Conservation (phyloP, 1,140 invertebrate species). For the Drosophila ohnishii region DNA sequence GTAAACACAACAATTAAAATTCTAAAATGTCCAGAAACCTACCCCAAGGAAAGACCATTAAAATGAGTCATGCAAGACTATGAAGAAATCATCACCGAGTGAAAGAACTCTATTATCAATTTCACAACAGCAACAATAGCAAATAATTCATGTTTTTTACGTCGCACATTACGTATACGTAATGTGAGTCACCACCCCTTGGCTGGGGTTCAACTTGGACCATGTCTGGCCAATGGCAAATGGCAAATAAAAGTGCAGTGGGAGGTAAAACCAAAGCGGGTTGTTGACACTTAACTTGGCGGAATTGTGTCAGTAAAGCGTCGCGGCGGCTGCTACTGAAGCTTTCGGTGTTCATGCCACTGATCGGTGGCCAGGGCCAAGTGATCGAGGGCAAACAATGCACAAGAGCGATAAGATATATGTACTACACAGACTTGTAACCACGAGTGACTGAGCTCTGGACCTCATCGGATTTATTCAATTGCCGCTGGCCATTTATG, state of each 20-base stretch:
- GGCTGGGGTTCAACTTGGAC: conserved; percentile 25
- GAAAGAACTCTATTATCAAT: conserved; percentile 27
- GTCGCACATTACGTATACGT: conserved; percentile 31
- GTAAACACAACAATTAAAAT: not conserved
- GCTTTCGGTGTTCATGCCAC: conserved; percentile 29
- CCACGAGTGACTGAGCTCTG: conserved; percentile 14
- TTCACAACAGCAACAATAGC: conserved; percentile 48
- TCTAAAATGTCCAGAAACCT: conserved; percentile 1
- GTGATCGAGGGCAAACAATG: conserved; percentile 48
- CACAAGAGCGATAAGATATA: conserved; percentile 57
- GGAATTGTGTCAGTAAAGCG: conserved; percentile 44
- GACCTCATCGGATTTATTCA: not conserved
- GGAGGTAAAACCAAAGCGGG: conserved; percentile 10
- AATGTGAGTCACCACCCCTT: conserved; percentile 43
- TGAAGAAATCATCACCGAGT: not conserved
- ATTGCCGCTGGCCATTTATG: conserved; percentile 16
- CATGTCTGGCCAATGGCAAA: conserved; percentile 15
- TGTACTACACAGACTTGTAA: not conserved
- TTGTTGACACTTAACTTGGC: conserved; percentile 40
- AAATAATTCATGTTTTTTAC: conserved; percentile 24
- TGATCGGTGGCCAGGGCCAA: conserved; percentile 46
- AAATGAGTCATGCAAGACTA: conserved; percentile 10
- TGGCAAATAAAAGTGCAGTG: conserved; percentile 12
- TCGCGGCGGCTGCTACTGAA: conserved; percentile 13
- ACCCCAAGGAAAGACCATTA: conserved; percentile 11